Base-by-base conservation (phyloP, 2,797 vertebrate species). In the Buphagus erythrorhynchus region DNA sequence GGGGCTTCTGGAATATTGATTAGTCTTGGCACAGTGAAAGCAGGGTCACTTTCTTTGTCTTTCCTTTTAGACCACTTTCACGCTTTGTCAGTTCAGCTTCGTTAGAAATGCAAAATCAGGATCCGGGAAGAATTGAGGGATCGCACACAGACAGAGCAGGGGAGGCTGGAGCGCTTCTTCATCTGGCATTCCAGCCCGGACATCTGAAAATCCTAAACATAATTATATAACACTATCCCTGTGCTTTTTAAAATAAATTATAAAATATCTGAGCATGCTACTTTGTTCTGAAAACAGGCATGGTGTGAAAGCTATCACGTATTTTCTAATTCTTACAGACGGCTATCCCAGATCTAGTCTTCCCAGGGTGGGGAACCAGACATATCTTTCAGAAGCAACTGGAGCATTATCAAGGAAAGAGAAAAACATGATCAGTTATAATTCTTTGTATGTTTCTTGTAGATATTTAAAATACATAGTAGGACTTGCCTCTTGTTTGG, bases 1-100 rank as follows among this genome's bases (percentile, higher is more conserved):
- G 5, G 93, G 97, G 96, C 96, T 98, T 84, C 97, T 96, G 96
- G 98, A 98, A 98, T 98, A 99, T 98, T 98, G 98, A 99, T 98
- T 96, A 97, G 97, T 92, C 85, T 91, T 93, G 98, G 97, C 96
- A 93, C 95, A 76, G 88, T 86, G 91, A 97, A 98, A 97, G 88
- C 94, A 68, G 81, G 97, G 97, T 96, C 94, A 97, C 96, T 97
- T 91, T 59, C 96, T 97, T 97, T 97, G 95, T 98, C 98, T 98
- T 97, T 96, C 86, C 94, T 94, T 98, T 98, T 97, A 98, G 97
- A 97, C 96, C 91, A 90, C 97, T 98, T 98, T 98, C 98, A 98
- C 87, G 97, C 98, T 98, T 98, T 97, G 98, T 97, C 97, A 95
- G 95, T 98, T 98, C 96, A 94, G 96, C 86, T 92, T 97, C 96